phyloP scores from a whole-genome alignment of 2,888 invertebrate species.

The Ochropacha duplaris region DNA sequence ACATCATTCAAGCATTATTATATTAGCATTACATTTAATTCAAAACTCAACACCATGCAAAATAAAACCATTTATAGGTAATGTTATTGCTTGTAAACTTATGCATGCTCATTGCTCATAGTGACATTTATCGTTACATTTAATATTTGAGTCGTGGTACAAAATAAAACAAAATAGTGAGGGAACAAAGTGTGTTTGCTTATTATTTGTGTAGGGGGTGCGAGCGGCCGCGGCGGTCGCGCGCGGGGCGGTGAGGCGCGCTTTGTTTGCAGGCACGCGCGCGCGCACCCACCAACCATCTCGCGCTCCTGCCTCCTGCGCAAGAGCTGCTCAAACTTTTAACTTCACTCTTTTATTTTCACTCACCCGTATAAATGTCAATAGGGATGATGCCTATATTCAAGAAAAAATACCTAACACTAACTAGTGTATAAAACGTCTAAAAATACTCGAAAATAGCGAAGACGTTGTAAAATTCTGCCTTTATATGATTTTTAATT shows the following conservation, averaged over 20 bases:
- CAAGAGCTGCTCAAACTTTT: slow-evolving; percentile 51
- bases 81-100: neutral
- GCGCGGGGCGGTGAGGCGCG: slow-evolving; percentile 33
- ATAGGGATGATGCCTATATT: too few relatives aligned
- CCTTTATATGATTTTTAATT: too few relatives aligned
- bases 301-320: slow-evolving; percentile 42
- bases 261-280: slow-evolving; percentile 74
- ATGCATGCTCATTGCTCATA: neutral
- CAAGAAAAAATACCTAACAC: too few relatives aligned
- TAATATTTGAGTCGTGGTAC: slow-evolving; percentile 49
- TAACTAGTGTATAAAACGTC: too few relatives aligned
- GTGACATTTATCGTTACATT: slow-evolving; percentile 27
- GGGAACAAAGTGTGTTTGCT: slow-evolving; percentile 64
- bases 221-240: slow-evolving; percentile 19
- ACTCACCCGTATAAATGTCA: neutral
- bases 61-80: neutral
- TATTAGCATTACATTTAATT: neutral
- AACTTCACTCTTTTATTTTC: neutral
- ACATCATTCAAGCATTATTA: too few relatives aligned
- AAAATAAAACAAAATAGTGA: slow-evolving; percentile 49
- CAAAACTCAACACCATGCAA: neutral
- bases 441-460: too few relatives aligned
- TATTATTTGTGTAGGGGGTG: slow-evolving; percentile 50
- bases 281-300: slow-evolving; percentile 36
- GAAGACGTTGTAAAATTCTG: too few relatives aligned